Evolutionary conservation across 2,113 vertebrate species (phyloP).

Genomic region (Dicerorhinus sumatrensis): DNA sequence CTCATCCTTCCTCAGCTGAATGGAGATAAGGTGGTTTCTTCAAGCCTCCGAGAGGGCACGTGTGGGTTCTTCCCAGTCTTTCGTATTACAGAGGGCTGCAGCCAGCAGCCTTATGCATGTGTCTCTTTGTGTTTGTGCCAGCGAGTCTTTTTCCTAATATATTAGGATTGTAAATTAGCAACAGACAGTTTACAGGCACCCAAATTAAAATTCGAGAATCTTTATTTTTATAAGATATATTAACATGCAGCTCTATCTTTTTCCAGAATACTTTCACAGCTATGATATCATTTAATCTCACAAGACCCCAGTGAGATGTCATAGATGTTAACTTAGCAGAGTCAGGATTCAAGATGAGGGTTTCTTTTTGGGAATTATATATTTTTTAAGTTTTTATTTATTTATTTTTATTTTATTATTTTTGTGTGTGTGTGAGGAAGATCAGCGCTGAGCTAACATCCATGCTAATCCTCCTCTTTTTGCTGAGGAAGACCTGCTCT

Average conservation of each 20-base stretch:
- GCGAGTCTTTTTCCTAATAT: neutral
- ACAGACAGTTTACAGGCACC: neutral
- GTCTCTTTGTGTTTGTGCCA: neutral
- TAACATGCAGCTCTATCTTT: neutral
- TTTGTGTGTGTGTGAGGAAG: too few species aligned
- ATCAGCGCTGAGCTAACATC: too few species aligned
- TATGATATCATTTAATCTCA: neutral
- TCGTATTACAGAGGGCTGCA: too few species aligned
- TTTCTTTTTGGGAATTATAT: neutral
- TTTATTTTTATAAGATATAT: neutral
- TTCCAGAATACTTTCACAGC: neutral
- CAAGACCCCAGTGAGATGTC: neutral
- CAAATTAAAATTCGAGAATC: neutral
- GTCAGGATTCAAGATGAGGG: neutral
- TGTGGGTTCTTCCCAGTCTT: neutral
- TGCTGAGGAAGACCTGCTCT: too few species aligned
- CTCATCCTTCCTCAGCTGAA: neutral
- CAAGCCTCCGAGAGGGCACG: neutral
- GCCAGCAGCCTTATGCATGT: neutral
- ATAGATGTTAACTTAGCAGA: neutral
- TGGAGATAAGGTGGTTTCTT: neutral
- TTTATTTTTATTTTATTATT: too few species aligned
- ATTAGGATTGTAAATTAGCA: neutral
- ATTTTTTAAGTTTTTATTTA: neutral
- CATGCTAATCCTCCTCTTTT: too few species aligned